Base-by-base conservation (phyloP, 2,113 vertebrate species). In the Motacilla tschutschensis region DNA sequence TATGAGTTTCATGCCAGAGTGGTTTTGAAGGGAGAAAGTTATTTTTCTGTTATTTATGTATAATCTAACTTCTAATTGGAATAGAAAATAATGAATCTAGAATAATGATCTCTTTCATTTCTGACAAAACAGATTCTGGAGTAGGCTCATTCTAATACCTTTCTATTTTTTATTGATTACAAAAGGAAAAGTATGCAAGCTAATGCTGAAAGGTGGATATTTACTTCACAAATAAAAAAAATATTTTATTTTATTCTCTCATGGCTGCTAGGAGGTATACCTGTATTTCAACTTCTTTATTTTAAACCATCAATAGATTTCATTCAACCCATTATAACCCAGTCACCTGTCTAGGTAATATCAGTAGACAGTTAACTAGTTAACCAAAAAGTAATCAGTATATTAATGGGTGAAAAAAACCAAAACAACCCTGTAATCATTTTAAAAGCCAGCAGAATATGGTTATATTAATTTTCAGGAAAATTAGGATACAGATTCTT, bases 91-190 rank as follows among this genome's bases (percentile, higher is more conserved):
- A 85, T 43, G 5, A 86, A n/a, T 60, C 35, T 80, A 19, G 29
- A 89, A 74, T 75, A 87, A 91, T 24, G 36, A 80, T n/a, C 57
- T 88, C 33, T 84, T 93, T 84, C 82, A 80, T 25, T 35, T n/a
- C 15, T 80, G 41, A 72, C 22, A 70, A 75, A 89, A 88, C 29
- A 86, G 15, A 67, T 60, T 88, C 63, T 71, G 38, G 16, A 84
- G n/a, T 12, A 50, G 5, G 85, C 83, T 89, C 35, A 35, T 12
- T 46, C 36, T 87, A 76, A 36, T 35, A 80, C 29, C 6, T 67
- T 65, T 50, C 7, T 3, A 5, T n/a, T 85, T 62, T 51, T 19
- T 13, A 65, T 35, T 55, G 4, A 71, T 20, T 43, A 65, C 24
- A 31, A 84, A 82, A 33, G 8, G 41, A 79, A 74, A 78, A 43